Base-by-base conservation (phyloP, 2,113 vertebrate species). In the Chaetorhynchus papuensis region DNA sequence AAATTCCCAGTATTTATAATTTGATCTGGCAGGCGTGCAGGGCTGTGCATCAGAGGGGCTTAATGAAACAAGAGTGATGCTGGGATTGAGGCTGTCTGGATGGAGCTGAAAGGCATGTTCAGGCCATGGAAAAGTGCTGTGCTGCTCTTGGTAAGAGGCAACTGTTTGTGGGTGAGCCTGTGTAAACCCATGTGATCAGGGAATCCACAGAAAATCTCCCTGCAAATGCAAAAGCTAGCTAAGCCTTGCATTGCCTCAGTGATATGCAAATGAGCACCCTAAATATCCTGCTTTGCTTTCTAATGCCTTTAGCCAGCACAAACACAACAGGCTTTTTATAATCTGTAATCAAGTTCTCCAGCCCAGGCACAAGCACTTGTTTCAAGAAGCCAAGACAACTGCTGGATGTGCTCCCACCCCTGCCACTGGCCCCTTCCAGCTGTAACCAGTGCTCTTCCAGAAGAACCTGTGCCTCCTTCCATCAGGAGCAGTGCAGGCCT, bases 1-100 rank as follows among this genome's bases (percentile, higher is more conserved):
- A 97, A 96, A 96, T 97, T 94, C 95, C 94, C 84, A 72, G 95
- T 77, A 94, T 96, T 96, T 95, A 96, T 96, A 97, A 96, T 97
- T 95, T 30, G 92, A 96, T 96, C 94, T 96, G 97, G 95, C 96
- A 95, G 96, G 94, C 97, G 19, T 89, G 93, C 92, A 95, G 87
- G 75, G 91, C 94, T 83, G 75, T 96, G 85, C 92, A 95, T 96
- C 89, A 77, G 95, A 96, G 78, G 94, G 94, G 93, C 93, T 96
- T 97, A 96, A 91, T 89, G 85, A 89, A 93, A 90, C 41, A 78
- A 91, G 91, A 93, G 72, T 75, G 95, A 87, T 92, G 84, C 89
- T 93, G 92, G 89, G 81, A 89, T 80, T 94, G 87, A 68, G 93
- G 89, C 96, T 93, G 91, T 59, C 93, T 96, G 90, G 70, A 50